Base-by-base conservation (phyloP, 2,797 vertebrate species). In the Parambassis ranga region DNA sequence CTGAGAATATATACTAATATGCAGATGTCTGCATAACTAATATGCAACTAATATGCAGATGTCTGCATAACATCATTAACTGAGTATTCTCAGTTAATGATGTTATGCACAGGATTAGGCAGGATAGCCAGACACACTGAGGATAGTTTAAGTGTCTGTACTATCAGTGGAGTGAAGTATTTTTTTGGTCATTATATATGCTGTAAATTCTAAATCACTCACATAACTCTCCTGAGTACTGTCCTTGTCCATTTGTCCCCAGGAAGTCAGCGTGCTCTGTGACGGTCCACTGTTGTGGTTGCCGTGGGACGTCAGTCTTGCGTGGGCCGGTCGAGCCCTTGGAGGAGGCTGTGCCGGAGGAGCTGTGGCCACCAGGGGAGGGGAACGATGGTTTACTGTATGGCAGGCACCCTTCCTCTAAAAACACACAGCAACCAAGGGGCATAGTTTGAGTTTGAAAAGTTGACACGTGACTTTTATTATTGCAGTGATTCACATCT, bases 171-270 rank as follows among this genome's bases (percentile, higher is more conserved):
- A 6, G 20, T 47, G 48, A 13, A 23, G 6, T 35, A 8, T 15
- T 16, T 20, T 47, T 38, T 43, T 32, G 10, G 6, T 37, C 14
- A 36, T 14, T 9, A n/a, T 30, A 19, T 16, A 19, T 31, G 18
- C 4, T 27, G 11, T 10, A 27, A 38, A 46, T 7, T 19, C 5
- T 8, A 14, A 30, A 36, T 30, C 48, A 95, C 96, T 93, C 92
- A 99, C 95, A 98, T 95, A 98, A 97, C 92, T 98, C 96, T 93
- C 95, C 95, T 77, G 94, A 91, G 93, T 95, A 97, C 89, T 96
- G 95, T 91, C 95, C 95, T 92, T 95, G 95, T 89, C 93, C 94
- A 41, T 92, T 96, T 90, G 94, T 91, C 86, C 96, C 95, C 91
- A 96, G 86, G 90, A 94, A 98, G 68, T 97, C 94, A 1, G 95